Evolutionary conservation across 2,888 invertebrate species (phyloP).

Genomic region (Limnephilus lunatus): DNA sequence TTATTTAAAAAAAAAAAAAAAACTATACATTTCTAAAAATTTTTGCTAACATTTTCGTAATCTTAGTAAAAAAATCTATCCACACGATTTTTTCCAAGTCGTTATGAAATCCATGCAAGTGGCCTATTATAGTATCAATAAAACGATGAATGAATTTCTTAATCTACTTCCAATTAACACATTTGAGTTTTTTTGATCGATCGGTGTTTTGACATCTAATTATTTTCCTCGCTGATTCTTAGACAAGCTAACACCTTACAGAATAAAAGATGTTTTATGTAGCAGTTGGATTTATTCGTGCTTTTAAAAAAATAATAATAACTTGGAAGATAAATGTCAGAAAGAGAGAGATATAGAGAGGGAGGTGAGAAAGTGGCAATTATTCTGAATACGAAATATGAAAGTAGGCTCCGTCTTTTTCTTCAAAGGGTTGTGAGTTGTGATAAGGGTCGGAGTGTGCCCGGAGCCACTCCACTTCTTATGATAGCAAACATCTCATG

Average conservation of each 20-base stretch:
- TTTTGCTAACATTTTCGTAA: too few species aligned
- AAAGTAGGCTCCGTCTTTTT: conserved; percentile 2
- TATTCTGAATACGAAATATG: conserved; percentile 30
- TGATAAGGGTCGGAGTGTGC: not conserved
- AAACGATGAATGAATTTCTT: too few species aligned
- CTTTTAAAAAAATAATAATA: not conserved
- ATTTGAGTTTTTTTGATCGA: not conserved
- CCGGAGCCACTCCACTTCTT: not conserved
- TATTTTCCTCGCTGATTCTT: not conserved
- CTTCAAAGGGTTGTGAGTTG: conserved; percentile 8
- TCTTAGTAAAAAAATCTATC: too few species aligned
- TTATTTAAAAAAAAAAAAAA: too few species aligned
- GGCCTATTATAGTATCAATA: too few species aligned
- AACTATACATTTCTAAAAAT: too few species aligned
- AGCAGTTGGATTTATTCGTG: not conserved
- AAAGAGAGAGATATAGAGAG: not conserved
- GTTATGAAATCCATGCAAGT: too few species aligned
- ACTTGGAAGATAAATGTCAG: not conserved
- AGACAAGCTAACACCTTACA: not conserved
- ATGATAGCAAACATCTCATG: not conserved
- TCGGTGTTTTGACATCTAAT: not conserved
- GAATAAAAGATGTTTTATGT: not conserved
- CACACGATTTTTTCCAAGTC: too few species aligned
- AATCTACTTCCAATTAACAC: not conserved
- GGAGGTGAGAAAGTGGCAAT: conserved; percentile 4